A percentile compares a stretch with the other conserved stretches of the same genome.
Evolutionary conservation across 2,113 vertebrate species (phyloP).

Genomic region (Brachyhypopomus gauderio): DNA sequence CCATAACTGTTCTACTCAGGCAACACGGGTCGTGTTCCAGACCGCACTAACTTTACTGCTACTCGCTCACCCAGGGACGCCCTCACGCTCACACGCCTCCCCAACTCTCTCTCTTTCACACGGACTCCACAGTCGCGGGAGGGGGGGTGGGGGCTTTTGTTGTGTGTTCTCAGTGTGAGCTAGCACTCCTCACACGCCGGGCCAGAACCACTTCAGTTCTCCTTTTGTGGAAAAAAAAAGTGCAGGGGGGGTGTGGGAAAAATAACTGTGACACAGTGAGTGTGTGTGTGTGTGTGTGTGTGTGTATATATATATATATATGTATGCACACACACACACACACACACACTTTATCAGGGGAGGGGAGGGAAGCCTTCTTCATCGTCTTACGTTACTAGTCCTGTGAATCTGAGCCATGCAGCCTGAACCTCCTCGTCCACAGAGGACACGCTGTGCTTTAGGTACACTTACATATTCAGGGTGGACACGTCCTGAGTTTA

Average conservation of each 20-base stretch:
- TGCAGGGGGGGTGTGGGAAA: no score
- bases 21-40: conserved; percentile 49
- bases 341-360: no score
- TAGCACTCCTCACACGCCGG: conserved; percentile 7
- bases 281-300: no score
- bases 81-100: not conserved
- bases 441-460: conserved; percentile 32
- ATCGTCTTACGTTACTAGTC: conserved; percentile 56
- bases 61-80: not conserved
- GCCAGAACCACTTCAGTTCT: not conserved
- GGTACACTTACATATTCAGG: conserved; percentile 4
- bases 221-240: not conserved
- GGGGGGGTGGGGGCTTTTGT: not conserved
- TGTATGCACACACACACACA: no score
- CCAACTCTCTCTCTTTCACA: not conserved
- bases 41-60: conserved; percentile 42
- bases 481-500: not conserved
- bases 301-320: no score
- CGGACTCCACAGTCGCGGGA: not conserved
- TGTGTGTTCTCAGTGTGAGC: not conserved
- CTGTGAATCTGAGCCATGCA: conserved; percentile 65
- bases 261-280: no score
- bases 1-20: conserved; percentile 56
- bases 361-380: not conserved
- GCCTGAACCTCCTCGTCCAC: not conserved